Evolutionary conservation across 2,888 invertebrate species (phyloP).

Genomic region (Schrankia costaestrigalis): DNA sequence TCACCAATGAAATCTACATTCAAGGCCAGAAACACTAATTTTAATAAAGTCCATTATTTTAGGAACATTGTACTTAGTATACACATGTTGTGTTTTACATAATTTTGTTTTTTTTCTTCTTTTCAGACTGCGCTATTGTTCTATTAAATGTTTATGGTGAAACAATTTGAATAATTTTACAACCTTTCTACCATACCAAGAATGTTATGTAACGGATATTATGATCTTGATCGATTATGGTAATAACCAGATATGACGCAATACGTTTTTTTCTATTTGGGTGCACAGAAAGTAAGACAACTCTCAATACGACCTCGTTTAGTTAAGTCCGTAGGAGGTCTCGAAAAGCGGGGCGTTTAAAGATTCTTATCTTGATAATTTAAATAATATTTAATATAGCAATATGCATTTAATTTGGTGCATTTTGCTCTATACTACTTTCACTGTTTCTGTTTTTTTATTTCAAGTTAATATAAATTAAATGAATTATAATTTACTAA

Average conservation of each 20-base stretch:
- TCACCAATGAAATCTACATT: constrained; percentile 19
- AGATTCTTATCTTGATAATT: constrained; percentile 56
- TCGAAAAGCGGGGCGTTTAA: constrained; percentile 38
- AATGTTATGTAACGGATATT: constrained; percentile 60
- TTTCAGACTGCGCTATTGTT: too few species aligned
- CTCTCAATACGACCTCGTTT: constrained; percentile 56
- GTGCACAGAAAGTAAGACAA: constrained; percentile 47
- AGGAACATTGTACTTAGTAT: constrained; percentile 24
- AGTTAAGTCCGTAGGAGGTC: constrained; percentile 48
- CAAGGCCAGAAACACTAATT: constrained; percentile 31
- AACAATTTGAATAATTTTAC: constrained; percentile 36
- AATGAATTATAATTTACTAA: too few species aligned
- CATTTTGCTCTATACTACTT: constrained; percentile 20
- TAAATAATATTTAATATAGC: constrained; percentile 45
- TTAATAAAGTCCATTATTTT: constrained; percentile 31
- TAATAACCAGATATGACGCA: constrained; percentile 65
- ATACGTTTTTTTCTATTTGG: constrained; percentile 49
- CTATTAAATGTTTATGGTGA: too few species aligned
- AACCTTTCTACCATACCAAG: constrained; percentile 58
- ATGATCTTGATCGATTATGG: constrained; percentile 73
- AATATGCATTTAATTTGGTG: constrained; percentile 10
- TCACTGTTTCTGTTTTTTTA: constrained; percentile 23
- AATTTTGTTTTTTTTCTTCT: background rate
- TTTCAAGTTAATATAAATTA: too few species aligned
- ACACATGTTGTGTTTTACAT: constrained; percentile 23